A percentile compares a stretch with the other conserved stretches of the same genome.
Conservation (phyloP, 2,797 vertebrate genomes). For the Paguma larvata region DNA sequence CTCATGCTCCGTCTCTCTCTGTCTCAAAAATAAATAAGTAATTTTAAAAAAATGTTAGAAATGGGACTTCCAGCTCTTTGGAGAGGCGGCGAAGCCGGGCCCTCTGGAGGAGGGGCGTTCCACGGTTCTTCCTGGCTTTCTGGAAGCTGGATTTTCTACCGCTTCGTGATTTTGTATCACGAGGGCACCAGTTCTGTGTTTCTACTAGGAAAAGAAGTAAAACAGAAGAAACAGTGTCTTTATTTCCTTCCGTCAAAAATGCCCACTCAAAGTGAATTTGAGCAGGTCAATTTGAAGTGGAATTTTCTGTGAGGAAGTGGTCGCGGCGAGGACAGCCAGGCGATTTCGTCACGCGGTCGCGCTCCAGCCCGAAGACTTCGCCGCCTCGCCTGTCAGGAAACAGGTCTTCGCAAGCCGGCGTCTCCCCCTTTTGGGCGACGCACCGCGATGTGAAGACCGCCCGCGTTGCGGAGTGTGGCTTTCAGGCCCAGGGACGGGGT, state of each 20-base stretch:
- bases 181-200: neutral
- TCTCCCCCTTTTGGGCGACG: rapidly evolving
- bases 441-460: rapidly evolving
- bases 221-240: neutral
- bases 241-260: neutral
- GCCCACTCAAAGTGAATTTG: neutral
- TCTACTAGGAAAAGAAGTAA: neutral
- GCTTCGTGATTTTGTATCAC: rapidly evolving
- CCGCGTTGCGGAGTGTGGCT: rapidly evolving
- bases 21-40: too few relatives aligned
- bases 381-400: neutral
- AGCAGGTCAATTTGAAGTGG: neutral
- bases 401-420: neutral
- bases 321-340: neutral
- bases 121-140: neutral
- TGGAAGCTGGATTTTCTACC: neutral
- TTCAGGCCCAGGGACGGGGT: neutral
- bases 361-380: neutral
- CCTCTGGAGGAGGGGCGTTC: rapidly evolving
- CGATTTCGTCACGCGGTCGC: rapidly evolving
- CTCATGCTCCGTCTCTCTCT: too few relatives aligned
- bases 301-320: neutral
- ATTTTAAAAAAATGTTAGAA: too few relatives aligned
- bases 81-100: neutral
- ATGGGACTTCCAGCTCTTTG: rapidly evolving